Evolutionary conservation across 2,113 vertebrate species (phyloP).

Genomic region (Garra rufa): DNA sequence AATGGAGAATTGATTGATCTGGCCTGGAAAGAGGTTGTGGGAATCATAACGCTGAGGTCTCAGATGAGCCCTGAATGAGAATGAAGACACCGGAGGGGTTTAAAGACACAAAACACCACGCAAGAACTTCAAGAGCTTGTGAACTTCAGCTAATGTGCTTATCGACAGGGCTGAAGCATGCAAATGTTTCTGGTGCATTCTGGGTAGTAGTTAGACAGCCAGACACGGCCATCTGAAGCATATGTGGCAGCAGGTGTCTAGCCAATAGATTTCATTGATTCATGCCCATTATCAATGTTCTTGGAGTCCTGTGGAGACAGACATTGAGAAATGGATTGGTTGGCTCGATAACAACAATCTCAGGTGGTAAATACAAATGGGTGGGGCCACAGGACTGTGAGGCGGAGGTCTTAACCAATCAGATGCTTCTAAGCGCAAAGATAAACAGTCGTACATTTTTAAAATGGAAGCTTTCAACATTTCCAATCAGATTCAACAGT

Average conservation of each 20-base stretch:
- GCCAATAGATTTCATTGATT: constrained; percentile 67
- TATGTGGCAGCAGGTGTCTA: constrained; percentile 48
- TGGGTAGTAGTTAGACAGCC: constrained; percentile 8
- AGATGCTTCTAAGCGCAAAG: too few relatives aligned
- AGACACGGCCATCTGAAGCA: not conserved
- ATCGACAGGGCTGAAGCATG: not conserved
- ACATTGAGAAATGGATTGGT: constrained; percentile 58
- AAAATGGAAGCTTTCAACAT: not conserved
- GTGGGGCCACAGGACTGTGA: constrained; percentile 38
- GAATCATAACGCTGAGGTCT: constrained; percentile 58
- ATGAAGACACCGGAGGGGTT: constrained; percentile 59
- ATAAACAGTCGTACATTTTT: not conserved
- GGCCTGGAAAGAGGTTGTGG: constrained; percentile 60
- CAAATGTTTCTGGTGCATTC: not conserved
- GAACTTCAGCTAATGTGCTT: not conserved
- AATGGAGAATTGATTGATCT: constrained; percentile 77
- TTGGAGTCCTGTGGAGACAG: constrained; percentile 51
- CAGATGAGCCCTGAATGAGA: constrained; percentile 59
- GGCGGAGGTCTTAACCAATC: not conserved
- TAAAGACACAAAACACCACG: constrained; percentile 42
- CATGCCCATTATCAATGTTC: constrained; percentile 63
- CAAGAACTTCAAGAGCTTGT: not conserved
- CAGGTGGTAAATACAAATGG: constrained; percentile 59
- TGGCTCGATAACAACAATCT: constrained; percentile 63
- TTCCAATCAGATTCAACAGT: not conserved